Conservation (phyloP, 2,113 vertebrate species). For the Sisor rabdophorus region DNA sequence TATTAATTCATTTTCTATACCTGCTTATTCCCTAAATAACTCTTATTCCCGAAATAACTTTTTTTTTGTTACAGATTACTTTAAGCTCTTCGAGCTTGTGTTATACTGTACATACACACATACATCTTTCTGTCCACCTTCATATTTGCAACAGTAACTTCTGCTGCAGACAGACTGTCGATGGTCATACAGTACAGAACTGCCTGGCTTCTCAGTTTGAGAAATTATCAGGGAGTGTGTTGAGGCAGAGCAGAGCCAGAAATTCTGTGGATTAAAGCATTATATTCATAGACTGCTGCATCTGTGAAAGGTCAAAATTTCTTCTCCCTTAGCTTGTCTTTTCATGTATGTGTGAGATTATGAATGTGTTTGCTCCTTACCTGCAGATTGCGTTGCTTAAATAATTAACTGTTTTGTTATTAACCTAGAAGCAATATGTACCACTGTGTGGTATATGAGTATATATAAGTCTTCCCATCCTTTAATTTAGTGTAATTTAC, state of each 20-base stretch:
- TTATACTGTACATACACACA: background rate
- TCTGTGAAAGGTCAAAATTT: slow-evolving; percentile 55
- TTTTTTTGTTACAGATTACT: too few relatives aligned
- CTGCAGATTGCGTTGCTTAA: slow-evolving; percentile 36
- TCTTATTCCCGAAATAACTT: too few relatives aligned
- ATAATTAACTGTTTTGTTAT: background rate
- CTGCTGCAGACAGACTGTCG: background rate
- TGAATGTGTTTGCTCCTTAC: slow-evolving; percentile 21
- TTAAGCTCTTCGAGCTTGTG: too few relatives aligned
- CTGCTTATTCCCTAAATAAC: too few relatives aligned
- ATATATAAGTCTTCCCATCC: background rate
- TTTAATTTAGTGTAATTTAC: background rate
- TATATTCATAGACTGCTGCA: slow-evolving; percentile 7
- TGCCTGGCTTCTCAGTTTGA: background rate
- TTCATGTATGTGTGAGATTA: too few relatives aligned
- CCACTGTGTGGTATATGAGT: background rate
- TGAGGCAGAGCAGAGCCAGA: background rate
- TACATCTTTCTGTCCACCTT: background rate
- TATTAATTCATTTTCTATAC: too few relatives aligned
- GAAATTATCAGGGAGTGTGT: background rate
- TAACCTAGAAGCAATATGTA: background rate
- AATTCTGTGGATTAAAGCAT: slow-evolving; percentile 16
- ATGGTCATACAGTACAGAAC: background rate
- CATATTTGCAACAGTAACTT: background rate
- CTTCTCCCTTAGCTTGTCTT: slow-evolving; percentile 32